Evolutionary conservation across 2,797 vertebrate genomes (phyloP).

Genomic region (Rachycentron canadum): DNA sequence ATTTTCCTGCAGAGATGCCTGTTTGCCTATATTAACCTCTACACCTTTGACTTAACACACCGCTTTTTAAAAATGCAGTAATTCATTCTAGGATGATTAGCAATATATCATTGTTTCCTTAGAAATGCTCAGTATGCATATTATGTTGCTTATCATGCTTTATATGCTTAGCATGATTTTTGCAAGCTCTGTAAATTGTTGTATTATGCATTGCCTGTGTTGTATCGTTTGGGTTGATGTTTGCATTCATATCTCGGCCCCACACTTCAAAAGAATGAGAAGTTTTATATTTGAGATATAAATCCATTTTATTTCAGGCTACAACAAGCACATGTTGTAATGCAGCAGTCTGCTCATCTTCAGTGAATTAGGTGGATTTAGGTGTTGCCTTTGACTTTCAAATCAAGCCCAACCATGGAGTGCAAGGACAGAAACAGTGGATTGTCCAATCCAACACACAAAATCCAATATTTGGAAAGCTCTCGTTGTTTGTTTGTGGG

Average conservation of each 20-base stretch:
- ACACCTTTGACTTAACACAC: slow-evolving; percentile 61
- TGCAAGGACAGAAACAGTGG: slow-evolving; percentile 36
- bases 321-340: slow-evolving; percentile 24
- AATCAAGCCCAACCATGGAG: slow-evolving; percentile 31
- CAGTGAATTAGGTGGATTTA: slow-evolving; percentile 43
- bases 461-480: slow-evolving; percentile 70
- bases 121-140: slow-evolving; percentile 67
- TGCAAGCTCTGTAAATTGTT: slow-evolving; percentile 62
- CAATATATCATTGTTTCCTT: slow-evolving; percentile 72
- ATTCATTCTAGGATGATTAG: slow-evolving; percentile 65
- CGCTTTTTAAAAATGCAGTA: slow-evolving; percentile 52
- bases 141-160: slow-evolving; percentile 60
- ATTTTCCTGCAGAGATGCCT: slow-evolving; percentile 66
- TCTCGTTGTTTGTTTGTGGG: slow-evolving; percentile 56
- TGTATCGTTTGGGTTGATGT: slow-evolving; percentile 38
- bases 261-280: slow-evolving; percentile 27
- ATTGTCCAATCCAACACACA: slow-evolving; percentile 53
- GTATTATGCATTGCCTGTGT: slow-evolving; percentile 37
- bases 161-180: slow-evolving; percentile 53
- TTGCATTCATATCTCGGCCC: slow-evolving; percentile 38
- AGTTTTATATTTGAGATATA: slow-evolving; percentile 39
- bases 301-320: slow-evolving; percentile 52
- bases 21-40: slow-evolving; percentile 68
- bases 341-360: slow-evolving; percentile 36
- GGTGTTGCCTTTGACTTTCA: slow-evolving; percentile 47